Evolutionary conservation across 2,888 invertebrate species (phyloP).

Genomic region (Phengaris alcon): DNA sequence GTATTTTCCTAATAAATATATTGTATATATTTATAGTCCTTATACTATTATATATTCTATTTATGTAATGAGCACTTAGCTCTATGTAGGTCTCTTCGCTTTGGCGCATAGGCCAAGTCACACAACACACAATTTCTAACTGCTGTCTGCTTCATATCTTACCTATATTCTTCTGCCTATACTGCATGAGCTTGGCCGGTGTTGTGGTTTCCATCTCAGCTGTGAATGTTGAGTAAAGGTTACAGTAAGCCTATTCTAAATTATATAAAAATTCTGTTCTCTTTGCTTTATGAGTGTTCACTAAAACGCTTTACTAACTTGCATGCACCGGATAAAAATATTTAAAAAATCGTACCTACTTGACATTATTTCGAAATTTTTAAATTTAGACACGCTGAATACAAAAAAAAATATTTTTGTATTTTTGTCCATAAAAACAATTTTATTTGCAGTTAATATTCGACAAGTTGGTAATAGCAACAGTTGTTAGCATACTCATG

Average conservation of each 20-base stretch:
- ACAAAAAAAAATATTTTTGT: not conserved
- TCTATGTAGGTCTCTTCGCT: constrained; percentile 36
- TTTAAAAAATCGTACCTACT: not conserved
- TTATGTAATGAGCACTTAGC: constrained; percentile 40
- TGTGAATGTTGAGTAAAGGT: constrained; percentile 1
- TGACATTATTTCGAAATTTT: not conserved
- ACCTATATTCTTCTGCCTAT: constrained; percentile 23
- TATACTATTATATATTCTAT: constrained; percentile 38
- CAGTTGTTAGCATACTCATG: not conserved
- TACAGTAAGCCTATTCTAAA: not conserved
- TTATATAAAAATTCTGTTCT: not conserved
- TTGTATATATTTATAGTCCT: constrained; percentile 44
- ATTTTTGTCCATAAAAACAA: not conserved
- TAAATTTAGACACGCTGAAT: not conserved
- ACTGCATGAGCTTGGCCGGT: constrained; percentile 36
- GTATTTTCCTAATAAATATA: constrained; percentile 42
- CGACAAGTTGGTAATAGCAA: constrained; percentile 7
- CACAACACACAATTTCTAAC: constrained; percentile 38
- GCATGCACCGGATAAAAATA: constrained; percentile 11
- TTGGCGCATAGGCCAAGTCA: constrained; percentile 40
- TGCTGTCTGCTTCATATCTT: constrained; percentile 34
- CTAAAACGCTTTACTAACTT: not conserved
- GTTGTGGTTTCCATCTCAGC: not conserved
- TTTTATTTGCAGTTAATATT: not conserved
- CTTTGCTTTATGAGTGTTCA: not conserved